Percentiles rank a stretch among this genome's conserved stretches.
These are phyloP conservation scores for Calephelis virginiensis DNA, from an alignment of 1,140 invertebrate species.

Conservation along the genomic window DNA sequence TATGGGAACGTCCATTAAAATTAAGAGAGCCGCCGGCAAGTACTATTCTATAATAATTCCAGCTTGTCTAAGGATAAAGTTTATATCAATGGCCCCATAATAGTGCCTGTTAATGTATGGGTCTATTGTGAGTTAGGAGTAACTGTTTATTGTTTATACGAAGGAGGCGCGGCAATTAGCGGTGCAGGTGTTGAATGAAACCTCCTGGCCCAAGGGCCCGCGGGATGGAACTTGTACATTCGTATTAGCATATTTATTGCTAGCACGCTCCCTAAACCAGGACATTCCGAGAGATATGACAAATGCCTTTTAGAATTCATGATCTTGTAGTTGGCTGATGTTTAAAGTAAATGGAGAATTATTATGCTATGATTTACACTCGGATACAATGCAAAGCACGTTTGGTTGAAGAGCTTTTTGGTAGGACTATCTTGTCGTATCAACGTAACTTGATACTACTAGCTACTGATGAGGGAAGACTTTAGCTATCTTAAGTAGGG, in stretches of 20 bases:
- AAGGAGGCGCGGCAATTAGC: slow-evolving; percentile 72
- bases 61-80: slow-evolving; percentile 6
- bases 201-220: slow-evolving; percentile 48
- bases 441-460: too few species aligned
- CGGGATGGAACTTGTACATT: slow-evolving; percentile 40
- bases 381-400: too few species aligned
- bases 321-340: slow-evolving; percentile 31
- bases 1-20: background rate
- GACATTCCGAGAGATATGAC: slow-evolving; percentile 38
- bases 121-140: slow-evolving; percentile 53
- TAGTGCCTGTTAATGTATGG: slow-evolving; percentile 38
- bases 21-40: slow-evolving; percentile 10
- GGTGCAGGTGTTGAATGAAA: slow-evolving; percentile 68
- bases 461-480: too few species aligned
- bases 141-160: slow-evolving; percentile 61
- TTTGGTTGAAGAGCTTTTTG: too few species aligned
- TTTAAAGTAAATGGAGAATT: slow-evolving; percentile 5
- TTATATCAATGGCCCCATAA: slow-evolving; percentile 20
- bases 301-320: slow-evolving; percentile 35
- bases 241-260: slow-evolving; percentile 61
- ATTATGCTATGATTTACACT: too few species aligned
- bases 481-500: too few species aligned
- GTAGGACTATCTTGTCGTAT: too few species aligned
- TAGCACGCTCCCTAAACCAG: slow-evolving; percentile 46
- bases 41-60: slow-evolving; percentile 16